Evolutionary conservation across 2,888 invertebrate genomes (phyloP).

Genomic region (Gibbula magus): DNA sequence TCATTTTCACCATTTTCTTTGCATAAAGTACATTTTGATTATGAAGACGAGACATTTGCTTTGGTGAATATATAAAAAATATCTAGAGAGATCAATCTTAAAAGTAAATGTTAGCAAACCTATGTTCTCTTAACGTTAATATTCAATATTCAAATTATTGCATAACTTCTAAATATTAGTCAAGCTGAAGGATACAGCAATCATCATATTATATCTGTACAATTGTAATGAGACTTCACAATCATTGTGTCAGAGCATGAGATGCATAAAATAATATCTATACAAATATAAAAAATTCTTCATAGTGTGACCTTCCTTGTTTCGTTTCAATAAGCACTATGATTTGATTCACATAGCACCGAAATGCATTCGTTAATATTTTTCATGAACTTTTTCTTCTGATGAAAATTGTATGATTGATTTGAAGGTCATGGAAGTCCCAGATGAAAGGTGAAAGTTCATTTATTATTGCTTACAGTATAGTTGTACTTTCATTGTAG

Average conservation of each 20-base stretch:
- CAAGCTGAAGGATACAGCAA: no score
- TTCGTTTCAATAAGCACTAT: neutral
- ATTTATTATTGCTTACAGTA: neutral
- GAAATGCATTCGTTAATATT: neutral
- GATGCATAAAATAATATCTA: neutral
- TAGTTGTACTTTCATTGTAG: conserved; percentile 16
- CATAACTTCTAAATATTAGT: no score
- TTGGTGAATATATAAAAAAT: no score
- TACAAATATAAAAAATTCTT: neutral
- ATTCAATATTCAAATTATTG: no score
- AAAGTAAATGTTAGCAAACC: no score
- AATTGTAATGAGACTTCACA: neutral
- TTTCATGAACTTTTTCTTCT: neutral
- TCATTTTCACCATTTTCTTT: neutral
- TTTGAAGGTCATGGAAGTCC: conserved; percentile 15
- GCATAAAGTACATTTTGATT: no score
- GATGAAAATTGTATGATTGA: neutral
- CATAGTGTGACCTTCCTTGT: neutral
- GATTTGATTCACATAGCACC: neutral
- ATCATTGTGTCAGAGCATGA: no score
- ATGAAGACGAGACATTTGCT: no score
- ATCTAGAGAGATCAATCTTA: no score
- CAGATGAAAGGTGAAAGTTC: neutral
- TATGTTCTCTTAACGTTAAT: no score
- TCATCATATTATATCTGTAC: no score